Evolutionary conservation across 2,797 vertebrate species (phyloP).

Genomic region (Gallinago stenura): DNA sequence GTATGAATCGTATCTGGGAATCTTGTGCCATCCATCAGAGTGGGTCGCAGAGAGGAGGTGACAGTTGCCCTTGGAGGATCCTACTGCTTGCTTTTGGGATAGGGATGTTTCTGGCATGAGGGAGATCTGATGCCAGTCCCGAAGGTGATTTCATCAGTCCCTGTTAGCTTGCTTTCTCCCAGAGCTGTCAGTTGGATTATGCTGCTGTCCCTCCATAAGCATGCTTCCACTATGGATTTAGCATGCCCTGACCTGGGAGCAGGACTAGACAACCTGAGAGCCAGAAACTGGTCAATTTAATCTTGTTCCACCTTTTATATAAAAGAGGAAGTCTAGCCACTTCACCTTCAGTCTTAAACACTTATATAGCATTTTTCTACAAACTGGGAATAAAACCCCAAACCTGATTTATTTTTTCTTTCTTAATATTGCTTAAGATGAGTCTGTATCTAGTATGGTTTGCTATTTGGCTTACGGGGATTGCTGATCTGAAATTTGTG

Average conservation of each 20-base stretch:
- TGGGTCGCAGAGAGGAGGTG: background rate
- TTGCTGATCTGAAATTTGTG: background rate
- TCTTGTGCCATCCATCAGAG: background rate
- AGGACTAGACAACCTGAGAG: background rate
- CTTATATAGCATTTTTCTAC: background rate
- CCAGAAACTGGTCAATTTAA: background rate
- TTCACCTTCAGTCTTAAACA: background rate
- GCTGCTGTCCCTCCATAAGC: background rate
- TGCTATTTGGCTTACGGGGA: background rate
- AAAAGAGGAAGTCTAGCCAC: background rate
- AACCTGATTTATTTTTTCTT: background rate
- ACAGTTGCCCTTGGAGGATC: background rate
- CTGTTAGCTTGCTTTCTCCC: background rate
- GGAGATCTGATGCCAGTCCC: background rate
- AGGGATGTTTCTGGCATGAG: background rate
- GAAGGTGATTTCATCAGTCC: background rate
- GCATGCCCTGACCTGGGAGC: background rate
- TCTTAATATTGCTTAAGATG: background rate
- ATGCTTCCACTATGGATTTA: background rate
- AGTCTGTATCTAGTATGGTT: background rate
- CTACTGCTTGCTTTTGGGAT: background rate
- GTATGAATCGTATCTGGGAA: background rate
- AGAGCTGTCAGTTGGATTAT: background rate
- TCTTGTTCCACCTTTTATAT: background rate
- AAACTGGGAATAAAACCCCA: rapidly evolving